Conservation (phyloP, 2,113 vertebrate species). For the Oryzias curvinotus region DNA sequence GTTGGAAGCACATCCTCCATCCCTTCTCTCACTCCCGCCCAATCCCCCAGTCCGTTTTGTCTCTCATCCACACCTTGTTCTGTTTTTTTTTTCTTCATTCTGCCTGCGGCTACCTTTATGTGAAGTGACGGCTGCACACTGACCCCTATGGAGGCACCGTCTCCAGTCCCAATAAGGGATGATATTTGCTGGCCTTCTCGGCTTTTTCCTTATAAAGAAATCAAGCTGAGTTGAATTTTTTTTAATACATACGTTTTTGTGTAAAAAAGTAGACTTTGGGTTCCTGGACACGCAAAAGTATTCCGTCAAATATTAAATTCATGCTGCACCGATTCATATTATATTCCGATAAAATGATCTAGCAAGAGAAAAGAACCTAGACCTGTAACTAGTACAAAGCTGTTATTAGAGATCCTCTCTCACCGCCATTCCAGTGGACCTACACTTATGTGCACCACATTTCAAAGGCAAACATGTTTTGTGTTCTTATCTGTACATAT, state of each 20-base stretch:
- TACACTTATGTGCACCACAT: too few relatives aligned
- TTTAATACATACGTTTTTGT: not conserved
- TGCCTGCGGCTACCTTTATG: slow-evolving; percentile 50
- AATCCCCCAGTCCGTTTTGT: slow-evolving; percentile 5
- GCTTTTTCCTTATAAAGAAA: not conserved
- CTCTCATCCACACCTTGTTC: slow-evolving; percentile 23
- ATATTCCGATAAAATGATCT: too few relatives aligned
- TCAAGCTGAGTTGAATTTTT: not conserved
- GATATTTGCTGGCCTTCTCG: slow-evolving; percentile 47
- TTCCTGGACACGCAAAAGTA: too few relatives aligned
- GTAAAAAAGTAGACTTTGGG: too few relatives aligned
- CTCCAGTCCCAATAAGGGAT: slow-evolving; percentile 39
- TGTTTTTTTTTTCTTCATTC: not conserved
- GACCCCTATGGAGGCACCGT: slow-evolving; percentile 56
- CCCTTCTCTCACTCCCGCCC: not conserved
- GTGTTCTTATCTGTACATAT: not conserved
- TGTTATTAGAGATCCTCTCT: not conserved
- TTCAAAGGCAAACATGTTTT: not conserved
- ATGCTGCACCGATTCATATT: too few relatives aligned
- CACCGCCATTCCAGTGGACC: not conserved
- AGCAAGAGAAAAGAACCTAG: too few relatives aligned
- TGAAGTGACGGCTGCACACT: slow-evolving; percentile 52
- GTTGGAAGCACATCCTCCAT: not conserved
- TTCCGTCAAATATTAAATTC: too few relatives aligned
- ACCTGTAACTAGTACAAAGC: not conserved